Evolutionary conservation across 2,888 invertebrate genomes (phyloP), one percentile per base, ranked within the genome.

Genomic region (Diarsia rubi): DNA sequence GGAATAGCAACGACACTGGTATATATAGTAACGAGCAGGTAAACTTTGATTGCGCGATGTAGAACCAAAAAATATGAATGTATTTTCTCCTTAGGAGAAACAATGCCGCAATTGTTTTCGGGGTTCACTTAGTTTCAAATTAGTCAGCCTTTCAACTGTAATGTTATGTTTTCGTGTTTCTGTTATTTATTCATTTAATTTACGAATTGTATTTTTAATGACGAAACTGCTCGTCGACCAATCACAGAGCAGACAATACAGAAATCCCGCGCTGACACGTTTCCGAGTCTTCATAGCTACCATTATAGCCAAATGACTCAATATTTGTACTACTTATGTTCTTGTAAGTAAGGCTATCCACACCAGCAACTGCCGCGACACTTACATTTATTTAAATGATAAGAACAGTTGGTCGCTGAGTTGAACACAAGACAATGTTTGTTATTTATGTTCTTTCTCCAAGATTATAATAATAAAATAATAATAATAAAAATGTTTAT

Each of bases 251-350:
- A 69, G 14, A 11, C 14, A 8, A 27, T 16, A 9, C 21, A 86
- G 88, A 93, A 37, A 87, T 60, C 27, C 69, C 27, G 31, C n/a
- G 31, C 31, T 37, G 69, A 21, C 31, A 31, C 16, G 8, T 65
- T 45, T 66, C 24, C 45, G 16, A 63, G 21, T 44, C 21, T 59
- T 37, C 42, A 19, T 19, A 37, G 0, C 8, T 37, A n/a, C 12
- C 16, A 69, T 0, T 27, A 27, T 16, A 69, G 21, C 11, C 21
- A n/a, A 24, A 21, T 44, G 64, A 63, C 27, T 69, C 64, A 69
- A 59, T 8, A 5, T 57, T 57, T 67, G 37, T 54, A 59, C 57
- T 31, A 31, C 2, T 31, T 31, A 31, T 31, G 31, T 31, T 31
- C 31, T 31, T 31, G 2, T 44, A 44, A 9, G 12, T 44, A 44